phyloP scores from a whole-genome alignment of 2,888 invertebrate genomes.

The Drosophila yooni region DNA sequence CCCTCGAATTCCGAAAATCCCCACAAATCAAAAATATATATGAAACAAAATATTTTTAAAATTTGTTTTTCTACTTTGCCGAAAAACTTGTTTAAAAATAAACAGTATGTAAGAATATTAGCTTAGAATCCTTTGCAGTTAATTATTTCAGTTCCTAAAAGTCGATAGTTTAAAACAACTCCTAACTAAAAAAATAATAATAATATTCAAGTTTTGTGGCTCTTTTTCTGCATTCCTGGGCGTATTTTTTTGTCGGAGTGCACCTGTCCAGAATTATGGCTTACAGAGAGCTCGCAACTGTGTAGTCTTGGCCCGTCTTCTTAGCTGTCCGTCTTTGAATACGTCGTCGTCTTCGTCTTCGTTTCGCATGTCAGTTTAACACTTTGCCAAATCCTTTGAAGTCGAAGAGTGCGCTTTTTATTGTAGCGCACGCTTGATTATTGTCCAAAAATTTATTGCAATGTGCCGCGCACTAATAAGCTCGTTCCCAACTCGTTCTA shows the following conservation, averaged over 20 bases:
- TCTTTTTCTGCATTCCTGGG: background rate
- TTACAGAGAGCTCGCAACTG: conserved; percentile 11
- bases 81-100: background rate
- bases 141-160: background rate
- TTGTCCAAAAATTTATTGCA: conserved; percentile 77
- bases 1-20: background rate
- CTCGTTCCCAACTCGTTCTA: conserved; percentile 53
- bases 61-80: background rate
- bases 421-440: conserved; percentile 67
- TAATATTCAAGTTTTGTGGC: background rate
- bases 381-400: conserved; percentile 73
- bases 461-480: conserved; percentile 74
- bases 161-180: background rate
- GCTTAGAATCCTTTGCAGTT: background rate
- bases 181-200: background rate
- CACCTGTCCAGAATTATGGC: conserved; percentile 39
- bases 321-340: background rate
- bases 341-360: conserved; percentile 21
- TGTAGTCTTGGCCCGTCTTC: conserved; percentile 8
- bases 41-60: background rate
- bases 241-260: conserved; percentile 1
- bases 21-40: background rate
- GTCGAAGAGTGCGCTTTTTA: conserved; percentile 56
- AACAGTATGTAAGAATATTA: background rate
- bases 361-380: conserved; percentile 81